Evolutionary conservation across 2,888 invertebrate genomes (phyloP).

Genomic region (Phasia obesa): DNA sequence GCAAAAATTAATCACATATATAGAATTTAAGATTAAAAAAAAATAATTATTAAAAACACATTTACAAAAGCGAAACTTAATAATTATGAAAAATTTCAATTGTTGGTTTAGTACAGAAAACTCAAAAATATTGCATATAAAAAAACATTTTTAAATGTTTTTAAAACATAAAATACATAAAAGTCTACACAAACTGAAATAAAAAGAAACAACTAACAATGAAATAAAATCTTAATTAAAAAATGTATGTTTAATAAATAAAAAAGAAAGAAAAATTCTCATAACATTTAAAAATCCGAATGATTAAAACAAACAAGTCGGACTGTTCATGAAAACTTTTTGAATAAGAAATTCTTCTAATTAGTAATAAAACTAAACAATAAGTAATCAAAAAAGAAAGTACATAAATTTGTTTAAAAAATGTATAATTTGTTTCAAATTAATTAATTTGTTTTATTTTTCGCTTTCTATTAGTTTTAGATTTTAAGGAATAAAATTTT

Average conservation of each 20-base stretch:
- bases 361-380: constrained; percentile 11
- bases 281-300: neutral
- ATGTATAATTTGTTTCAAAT: constrained; percentile 12
- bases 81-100: constrained; percentile 1
- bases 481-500: constrained; percentile 40
- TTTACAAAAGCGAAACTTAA: constrained; percentile 34
- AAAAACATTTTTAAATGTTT: constrained; percentile 50
- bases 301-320: constrained; percentile 1
- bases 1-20: constrained; percentile 5
- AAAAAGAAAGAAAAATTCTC: constrained; percentile 13
- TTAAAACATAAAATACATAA: constrained; percentile 26
- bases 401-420: neutral
- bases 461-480: constrained; percentile 24
- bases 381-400: constrained; percentile 17
- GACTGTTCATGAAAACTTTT: constrained; percentile 10
- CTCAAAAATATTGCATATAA: constrained; percentile 5
- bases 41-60: constrained; percentile 11
- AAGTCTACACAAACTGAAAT: neutral
- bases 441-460: constrained; percentile 11
- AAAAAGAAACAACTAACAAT: neutral
- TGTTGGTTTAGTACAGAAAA: constrained; percentile 18
- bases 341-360: constrained; percentile 21
- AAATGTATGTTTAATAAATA: constrained; percentile 31
- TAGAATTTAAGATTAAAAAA: neutral
- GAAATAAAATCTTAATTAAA: constrained; percentile 33